A percentile compares a stretch with the other conserved stretches of the same genome.
Evolutionary conservation across 2,797 vertebrate species (phyloP).

Genomic region (Anniella stebbinsi): DNA sequence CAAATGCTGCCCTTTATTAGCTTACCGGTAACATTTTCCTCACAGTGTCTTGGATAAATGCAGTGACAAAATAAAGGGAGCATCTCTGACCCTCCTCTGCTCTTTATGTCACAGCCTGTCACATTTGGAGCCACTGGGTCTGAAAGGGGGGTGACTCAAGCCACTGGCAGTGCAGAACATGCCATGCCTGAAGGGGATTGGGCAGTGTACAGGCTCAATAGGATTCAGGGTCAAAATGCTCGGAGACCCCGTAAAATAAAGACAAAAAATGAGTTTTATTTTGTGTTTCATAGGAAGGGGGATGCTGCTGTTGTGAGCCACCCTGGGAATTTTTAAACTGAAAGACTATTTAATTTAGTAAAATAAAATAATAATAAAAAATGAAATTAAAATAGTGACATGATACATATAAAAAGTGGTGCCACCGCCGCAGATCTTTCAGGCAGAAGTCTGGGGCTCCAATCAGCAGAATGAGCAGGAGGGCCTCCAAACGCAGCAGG

Average conservation of each 20-base stretch:
- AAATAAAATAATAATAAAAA: neutral
- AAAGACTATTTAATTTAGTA: neutral
- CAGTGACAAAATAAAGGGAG: constrained; percentile 62
- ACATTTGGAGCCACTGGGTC: constrained; percentile 5
- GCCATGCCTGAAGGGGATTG: constrained; percentile 44
- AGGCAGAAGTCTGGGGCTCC: too few species aligned
- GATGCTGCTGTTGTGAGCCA: neutral
- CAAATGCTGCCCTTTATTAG: constrained; percentile 72
- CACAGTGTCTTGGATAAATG: constrained; percentile 54
- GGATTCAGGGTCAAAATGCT: constrained; percentile 10
- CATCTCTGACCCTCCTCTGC: constrained; percentile 46
- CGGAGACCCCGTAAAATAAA: constrained; percentile 2
- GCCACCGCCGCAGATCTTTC: too few species aligned
- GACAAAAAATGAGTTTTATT: neutral
- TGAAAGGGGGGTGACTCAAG: constrained; percentile 58
- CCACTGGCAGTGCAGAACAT: constrained; percentile 51
- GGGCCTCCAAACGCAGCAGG: too few species aligned
- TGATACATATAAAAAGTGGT: too few species aligned
- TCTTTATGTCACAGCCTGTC: constrained; percentile 64
- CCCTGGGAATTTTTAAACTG: neutral
- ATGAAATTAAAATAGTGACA: neutral
- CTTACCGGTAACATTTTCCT: constrained; percentile 64
- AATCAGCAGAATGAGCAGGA: too few species aligned
- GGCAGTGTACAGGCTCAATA: constrained; percentile 45
- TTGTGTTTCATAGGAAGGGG: neutral